Percentiles rank a stretch among this genome's conserved stretches.
Evolutionary conservation across 2,797 vertebrate species (phyloP).

Genomic region (Halcyon smyrnensis): DNA sequence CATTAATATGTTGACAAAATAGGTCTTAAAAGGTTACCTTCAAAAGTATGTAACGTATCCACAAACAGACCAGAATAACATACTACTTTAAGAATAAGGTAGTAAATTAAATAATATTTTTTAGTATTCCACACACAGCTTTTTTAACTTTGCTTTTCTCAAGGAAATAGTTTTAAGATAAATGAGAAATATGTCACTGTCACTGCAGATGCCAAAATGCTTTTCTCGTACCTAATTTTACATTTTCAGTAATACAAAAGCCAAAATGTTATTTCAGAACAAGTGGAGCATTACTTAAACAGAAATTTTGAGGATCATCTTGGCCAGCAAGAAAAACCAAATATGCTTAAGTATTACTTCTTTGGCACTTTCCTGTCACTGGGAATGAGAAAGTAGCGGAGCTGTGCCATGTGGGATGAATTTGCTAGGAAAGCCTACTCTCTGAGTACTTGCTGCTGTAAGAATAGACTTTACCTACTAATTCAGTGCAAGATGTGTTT

Average conservation of each 20-base stretch:
- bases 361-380: background rate
- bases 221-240: background rate
- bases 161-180: background rate
- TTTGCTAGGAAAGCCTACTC: background rate
- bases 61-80: background rate
- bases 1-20: background rate
- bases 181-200: background rate
- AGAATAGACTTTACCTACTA: background rate
- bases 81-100: background rate
- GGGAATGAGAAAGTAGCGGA: background rate
- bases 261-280: background rate
- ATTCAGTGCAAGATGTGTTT: accelerated
- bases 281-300: background rate
- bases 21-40: background rate
- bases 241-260: background rate
- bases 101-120: background rate
- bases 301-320: background rate
- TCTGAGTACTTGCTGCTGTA: accelerated
- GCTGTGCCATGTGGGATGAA: accelerated
- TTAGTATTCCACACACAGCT: background rate
- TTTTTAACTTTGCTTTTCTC: background rate
- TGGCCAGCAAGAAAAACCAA: background rate
- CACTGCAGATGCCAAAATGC: background rate
- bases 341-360: accelerated
- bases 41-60: background rate